Percentiles rank a stretch among this genome's conserved stretches.
Evolutionary conservation across 1,140 invertebrate species (phyloP).

Genomic region (Cephus cinctus): DNA sequence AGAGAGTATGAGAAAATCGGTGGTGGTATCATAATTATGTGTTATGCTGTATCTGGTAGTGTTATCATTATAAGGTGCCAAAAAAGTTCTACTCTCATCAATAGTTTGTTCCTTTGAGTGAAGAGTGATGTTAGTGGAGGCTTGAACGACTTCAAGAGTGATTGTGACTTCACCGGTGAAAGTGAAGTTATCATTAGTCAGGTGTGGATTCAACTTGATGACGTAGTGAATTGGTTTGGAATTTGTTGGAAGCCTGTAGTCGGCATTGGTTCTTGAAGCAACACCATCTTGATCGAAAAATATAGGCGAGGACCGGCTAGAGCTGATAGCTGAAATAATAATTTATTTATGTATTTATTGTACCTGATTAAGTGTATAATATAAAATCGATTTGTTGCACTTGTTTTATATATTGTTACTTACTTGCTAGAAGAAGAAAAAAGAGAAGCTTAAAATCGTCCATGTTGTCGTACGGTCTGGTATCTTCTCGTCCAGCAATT

Average conservation of each 20-base stretch:
- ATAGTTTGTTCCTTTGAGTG: constrained; percentile 52
- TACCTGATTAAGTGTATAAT: too few species aligned
- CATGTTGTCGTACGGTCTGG: too few species aligned
- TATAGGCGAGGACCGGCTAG: too few species aligned
- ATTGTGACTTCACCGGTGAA: constrained; percentile 65
- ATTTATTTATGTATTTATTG: too few species aligned
- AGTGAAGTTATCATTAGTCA: constrained; percentile 50
- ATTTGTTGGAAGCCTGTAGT: constrained; percentile 59
- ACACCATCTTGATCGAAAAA: too few species aligned
- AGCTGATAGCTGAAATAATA: too few species aligned
- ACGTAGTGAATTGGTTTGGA: constrained; percentile 66
- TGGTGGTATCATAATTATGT: not conserved
- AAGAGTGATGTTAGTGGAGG: constrained; percentile 53
- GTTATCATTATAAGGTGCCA: constrained; percentile 13
- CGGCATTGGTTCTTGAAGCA: not conserved
- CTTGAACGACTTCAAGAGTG: constrained; percentile 42
- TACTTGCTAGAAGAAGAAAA: too few species aligned
- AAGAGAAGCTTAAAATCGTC: too few species aligned
- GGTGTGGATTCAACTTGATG: constrained; percentile 62
- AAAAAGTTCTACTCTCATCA: constrained; percentile 27
- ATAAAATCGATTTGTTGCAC: too few species aligned
- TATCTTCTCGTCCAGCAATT: too few species aligned
- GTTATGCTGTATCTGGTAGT: constrained; percentile 35
- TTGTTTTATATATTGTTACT: too few species aligned
- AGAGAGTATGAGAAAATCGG: not conserved